phyloP scores from a whole-genome alignment of 2,888 invertebrate genomes.

The Diploptera punctata region DNA sequence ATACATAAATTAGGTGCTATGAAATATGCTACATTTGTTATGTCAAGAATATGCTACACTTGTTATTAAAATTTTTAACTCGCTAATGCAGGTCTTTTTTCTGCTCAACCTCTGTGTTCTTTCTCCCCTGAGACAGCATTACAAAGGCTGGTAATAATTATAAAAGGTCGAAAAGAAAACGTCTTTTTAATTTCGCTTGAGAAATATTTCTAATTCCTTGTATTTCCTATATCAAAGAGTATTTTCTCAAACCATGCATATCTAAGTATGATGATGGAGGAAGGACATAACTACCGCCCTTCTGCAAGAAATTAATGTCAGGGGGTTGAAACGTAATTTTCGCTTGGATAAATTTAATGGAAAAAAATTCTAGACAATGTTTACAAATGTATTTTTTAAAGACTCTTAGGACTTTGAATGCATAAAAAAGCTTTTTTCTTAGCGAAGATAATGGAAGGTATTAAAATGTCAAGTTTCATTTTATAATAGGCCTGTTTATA shows the following conservation, averaged over 20 bases:
- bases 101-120: not conserved
- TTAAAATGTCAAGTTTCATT: too few relatives aligned
- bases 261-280: slow-evolving; percentile 20
- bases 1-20: too few relatives aligned
- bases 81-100: not conserved
- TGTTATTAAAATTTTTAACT: too few relatives aligned
- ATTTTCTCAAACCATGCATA: slow-evolving; percentile 31
- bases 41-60: too few relatives aligned
- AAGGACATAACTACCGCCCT: not conserved
- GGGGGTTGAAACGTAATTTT: slow-evolving; percentile 26
- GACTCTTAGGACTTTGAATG: too few relatives aligned
- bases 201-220: slow-evolving; percentile 31
- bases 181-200: not conserved
- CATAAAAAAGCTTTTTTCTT: too few relatives aligned
- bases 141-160: slow-evolving; percentile 10
- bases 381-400: slow-evolving; percentile 8
- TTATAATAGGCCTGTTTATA: too few relatives aligned
- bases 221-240: slow-evolving; percentile 33
- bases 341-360: slow-evolving; percentile 35
- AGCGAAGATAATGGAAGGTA: too few relatives aligned
- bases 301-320: not conserved
- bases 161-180: not conserved
- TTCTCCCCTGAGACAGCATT: not conserved
- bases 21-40: too few relatives aligned
- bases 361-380: slow-evolving; percentile 28